Evolutionary conservation across 2,797 vertebrate species (phyloP), one percentile per base, ranked within the genome.

Genomic region (Chromobotia macracanthus): DNA sequence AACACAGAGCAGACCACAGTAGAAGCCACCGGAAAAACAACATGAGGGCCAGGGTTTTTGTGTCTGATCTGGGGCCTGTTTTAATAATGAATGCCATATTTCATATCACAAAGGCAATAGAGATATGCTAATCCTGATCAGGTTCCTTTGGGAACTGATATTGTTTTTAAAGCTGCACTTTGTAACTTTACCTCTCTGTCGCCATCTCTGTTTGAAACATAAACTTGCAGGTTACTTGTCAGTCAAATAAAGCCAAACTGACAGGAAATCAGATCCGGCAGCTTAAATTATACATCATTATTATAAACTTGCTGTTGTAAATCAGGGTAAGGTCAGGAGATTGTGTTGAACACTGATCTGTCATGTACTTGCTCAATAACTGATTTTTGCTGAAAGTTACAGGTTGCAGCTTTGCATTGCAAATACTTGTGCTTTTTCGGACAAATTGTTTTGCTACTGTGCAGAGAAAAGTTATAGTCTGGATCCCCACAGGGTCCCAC

Each of bases 11-110:
- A 64, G 82, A 67, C 65, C 83, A 78, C 77, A 80, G 80, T 86
- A 87, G 87, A 90, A 87, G 85, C 86, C 83, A n/a, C 86, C 81
- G 86, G 66, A 89, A 86, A 82, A 75, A 63, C 88, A 38, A 55
- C 87, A 86, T 83, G 28, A 87, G 79, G 15, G 18, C 56, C 56
- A 74, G 21, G 11, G 5, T 25, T 81, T 16, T 56, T 81, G 64
- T 77, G 41, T 67, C 15, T 56, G 23, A 46, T 55, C 15, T 75
- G 50, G 50, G n/a, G 21, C 21, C 18, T 53, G 60, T 56, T 69
- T 58, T 68, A 69, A 68, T 77, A 69, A 67, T 31, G 12, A 68
- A 18, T 67, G 25, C 18, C 46, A 58, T 70, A 70, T 35, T 66
- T 67, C 23, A 76, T 58, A 44, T 53, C 16, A 41, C n/a, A 12